These are phyloP conservation scores for Lasioglossum marginatum DNA, from an alignment of 2,888 invertebrate genomes.

Conservation along the genomic window DNA sequence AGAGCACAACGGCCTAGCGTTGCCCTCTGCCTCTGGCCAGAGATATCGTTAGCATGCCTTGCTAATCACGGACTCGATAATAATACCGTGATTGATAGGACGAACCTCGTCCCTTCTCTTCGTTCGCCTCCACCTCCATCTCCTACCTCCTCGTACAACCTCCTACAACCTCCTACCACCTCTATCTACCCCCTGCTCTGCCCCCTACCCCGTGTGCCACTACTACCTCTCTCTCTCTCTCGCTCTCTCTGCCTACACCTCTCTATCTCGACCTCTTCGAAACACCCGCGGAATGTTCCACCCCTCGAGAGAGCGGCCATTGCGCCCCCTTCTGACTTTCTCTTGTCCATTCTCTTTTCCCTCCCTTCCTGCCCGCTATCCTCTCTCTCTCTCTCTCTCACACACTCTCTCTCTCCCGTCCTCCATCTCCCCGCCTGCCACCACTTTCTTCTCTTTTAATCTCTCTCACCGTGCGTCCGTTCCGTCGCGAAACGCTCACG, in stretches of 20 bases:
- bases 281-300: constrained; percentile 66
- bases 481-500: constrained; percentile 6
- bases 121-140: constrained; percentile 54
- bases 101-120: constrained; percentile 77
- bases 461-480: constrained; percentile 5
- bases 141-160: constrained; percentile 64
- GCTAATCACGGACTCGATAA: constrained; percentile 84
- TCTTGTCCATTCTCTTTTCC: constrained; percentile 59
- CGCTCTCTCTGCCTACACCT: constrained; percentile 38
- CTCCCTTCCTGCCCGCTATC: constrained; percentile 45
- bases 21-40: constrained; percentile 81
- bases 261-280: constrained; percentile 52
- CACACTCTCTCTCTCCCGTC: constrained; percentile 9
- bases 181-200: constrained; percentile 32
- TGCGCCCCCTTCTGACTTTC: constrained; percentile 66
- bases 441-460: not conserved
- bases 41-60: constrained; percentile 84
- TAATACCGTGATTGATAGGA: constrained; percentile 84
- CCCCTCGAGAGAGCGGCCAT: constrained; percentile 67
- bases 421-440: not conserved
- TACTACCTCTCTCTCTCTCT: constrained; percentile 17
- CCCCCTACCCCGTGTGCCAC: constrained; percentile 44
- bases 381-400: not conserved
- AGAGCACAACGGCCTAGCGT: constrained; percentile 74
- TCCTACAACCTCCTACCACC: constrained; percentile 59